Evolutionary conservation across 2,113 vertebrate species (phyloP).

Genomic region (Cettia cetti): DNA sequence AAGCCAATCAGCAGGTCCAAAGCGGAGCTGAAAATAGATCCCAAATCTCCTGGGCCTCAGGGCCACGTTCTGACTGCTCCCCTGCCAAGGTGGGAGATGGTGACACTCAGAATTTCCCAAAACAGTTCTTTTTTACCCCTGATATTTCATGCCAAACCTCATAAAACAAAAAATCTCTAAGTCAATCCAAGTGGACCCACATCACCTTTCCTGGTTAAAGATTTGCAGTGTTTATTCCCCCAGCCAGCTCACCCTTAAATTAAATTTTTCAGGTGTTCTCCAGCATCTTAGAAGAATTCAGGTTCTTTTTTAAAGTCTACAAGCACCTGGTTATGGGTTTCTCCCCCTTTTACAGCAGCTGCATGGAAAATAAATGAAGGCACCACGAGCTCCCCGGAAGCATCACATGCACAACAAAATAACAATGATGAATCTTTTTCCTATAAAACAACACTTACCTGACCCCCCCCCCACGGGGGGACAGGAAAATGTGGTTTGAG

Average conservation of each 20-base stretch:
- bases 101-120: background rate
- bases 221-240: background rate
- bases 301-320: background rate
- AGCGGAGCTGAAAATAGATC: background rate
- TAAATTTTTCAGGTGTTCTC: background rate
- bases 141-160: background rate
- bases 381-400: background rate
- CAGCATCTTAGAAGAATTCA: background rate
- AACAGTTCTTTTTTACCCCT: background rate
- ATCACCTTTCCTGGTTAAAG: background rate
- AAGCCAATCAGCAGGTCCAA: constrained; percentile 16
- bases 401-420: background rate
- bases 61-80: background rate
- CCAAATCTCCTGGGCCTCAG: background rate
- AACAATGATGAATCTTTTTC: background rate
- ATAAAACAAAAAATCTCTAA: background rate
- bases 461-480: background rate
- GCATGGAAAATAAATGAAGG: background rate
- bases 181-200: background rate
- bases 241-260: background rate
- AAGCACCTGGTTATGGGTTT: background rate
- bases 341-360: background rate
- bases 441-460: background rate
- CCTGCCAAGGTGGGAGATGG: background rate
- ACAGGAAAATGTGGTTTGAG: background rate